Base-by-base conservation (phyloP, 2,113 vertebrate species). In the Cavia porcellus region DNA sequence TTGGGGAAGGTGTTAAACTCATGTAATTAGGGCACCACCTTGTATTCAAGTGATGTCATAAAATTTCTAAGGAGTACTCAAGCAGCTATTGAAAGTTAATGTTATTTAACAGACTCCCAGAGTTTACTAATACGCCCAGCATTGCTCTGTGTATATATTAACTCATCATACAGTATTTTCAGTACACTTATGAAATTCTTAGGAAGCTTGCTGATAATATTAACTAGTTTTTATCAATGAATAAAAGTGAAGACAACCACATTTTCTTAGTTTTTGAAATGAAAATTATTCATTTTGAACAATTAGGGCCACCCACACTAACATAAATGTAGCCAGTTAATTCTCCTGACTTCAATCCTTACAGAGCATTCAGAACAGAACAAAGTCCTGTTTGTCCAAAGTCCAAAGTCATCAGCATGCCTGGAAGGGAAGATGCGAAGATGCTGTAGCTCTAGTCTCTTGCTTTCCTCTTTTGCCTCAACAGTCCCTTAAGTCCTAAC, bases 11-110 rank as follows among this genome's bases (percentile, higher is more conserved):
- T 83, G 90, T 80, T 90, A 94, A 92, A 95, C 35, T 90, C 47
- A 32, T 55, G 57, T 85, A 95, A 93, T 72, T 85, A 72, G n/a
- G 84, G 22, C 70, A 96, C 45, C 86, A 88, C 86, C 95, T 92
- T 97, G 52, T 45, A 91, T 61, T 93, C n/a, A 75, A 87, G 28
- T 68, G 85, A 95, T 90, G 28, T 86, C 83, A 97, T 93, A 93
- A 92, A 97, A 93, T 86, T 86, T 90, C 95, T 91, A 96, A 92
- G 81, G 24, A 80, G 83, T 95, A 89, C 57, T 92, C 77, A 61
- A 92, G 86, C 47, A 90, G 72, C 52, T 74, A 35, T n/a, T 61
- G 55, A 32, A n/a, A 90, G 52, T 82, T 87, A 52, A 89, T 42
- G 62, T 81, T 80, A 93, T 82, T 97, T 96, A 96, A 94, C 38